A percentile compares a stretch with the other conserved stretches of the same genome.
Evolutionary conservation across 1,140 invertebrate genomes (phyloP).

Genomic region (Onthophagus taurus): DNA sequence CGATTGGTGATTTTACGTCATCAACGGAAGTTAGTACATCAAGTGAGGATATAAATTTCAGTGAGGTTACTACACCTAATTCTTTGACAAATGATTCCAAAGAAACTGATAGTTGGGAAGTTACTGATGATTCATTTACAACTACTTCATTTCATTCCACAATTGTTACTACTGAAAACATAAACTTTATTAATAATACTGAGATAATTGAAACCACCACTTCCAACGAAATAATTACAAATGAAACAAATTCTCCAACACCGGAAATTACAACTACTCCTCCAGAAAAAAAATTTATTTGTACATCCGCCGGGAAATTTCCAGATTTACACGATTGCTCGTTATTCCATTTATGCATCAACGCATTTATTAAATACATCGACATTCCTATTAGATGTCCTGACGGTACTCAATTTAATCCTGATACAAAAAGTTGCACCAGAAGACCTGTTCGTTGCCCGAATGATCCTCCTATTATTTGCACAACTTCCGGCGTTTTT

Average conservation of each 20-base stretch:
- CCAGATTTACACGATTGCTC: slow-evolving; percentile 22
- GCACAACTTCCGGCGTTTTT: slow-evolving; percentile 19
- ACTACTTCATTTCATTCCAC: background rate
- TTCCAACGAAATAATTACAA: too few relatives aligned
- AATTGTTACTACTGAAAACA: background rate
- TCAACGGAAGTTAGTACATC: too few relatives aligned
- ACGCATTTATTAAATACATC: slow-evolving; percentile 14
- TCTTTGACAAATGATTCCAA: background rate
- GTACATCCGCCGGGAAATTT: slow-evolving; percentile 21
- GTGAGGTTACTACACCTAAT: too few relatives aligned
- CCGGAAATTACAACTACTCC: too few relatives aligned
- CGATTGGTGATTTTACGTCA: background rate
- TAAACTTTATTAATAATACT: background rate
- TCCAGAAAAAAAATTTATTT: background rate
- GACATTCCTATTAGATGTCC: slow-evolving; percentile 21
- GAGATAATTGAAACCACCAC: background rate
- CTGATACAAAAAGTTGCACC: slow-evolving; percentile 22
- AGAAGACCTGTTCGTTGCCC: slow-evolving; percentile 29
- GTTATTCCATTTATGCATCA: slow-evolving; percentile 23
- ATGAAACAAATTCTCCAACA: background rate
- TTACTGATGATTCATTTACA: too few relatives aligned
- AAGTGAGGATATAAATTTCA: too few relatives aligned
- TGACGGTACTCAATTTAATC: slow-evolving; percentile 21
- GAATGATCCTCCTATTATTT: slow-evolving; percentile 18
- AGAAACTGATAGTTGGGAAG: too few relatives aligned